Conservation (phyloP, 2,797 vertebrate genomes). For the Melopsittacus undulatus region DNA sequence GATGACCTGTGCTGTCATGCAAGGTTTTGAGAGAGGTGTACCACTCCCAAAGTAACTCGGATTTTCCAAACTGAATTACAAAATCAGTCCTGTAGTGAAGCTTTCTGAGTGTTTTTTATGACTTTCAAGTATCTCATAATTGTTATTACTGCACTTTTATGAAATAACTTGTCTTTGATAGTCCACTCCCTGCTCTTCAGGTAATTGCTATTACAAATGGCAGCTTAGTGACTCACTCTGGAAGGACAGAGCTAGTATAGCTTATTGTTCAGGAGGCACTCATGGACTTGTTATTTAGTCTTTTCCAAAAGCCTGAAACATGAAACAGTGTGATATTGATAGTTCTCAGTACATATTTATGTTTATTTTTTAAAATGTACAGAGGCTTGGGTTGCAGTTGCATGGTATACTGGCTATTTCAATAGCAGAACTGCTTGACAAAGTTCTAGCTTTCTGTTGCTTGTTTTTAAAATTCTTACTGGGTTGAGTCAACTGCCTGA, state of each 20-base stretch:
- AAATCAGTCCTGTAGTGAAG: not conserved
- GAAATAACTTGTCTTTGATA: not conserved
- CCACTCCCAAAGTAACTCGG: not conserved
- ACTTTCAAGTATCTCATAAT: not conserved
- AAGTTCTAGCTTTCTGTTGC: not conserved
- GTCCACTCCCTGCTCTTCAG: not conserved
- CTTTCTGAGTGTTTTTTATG: not conserved
- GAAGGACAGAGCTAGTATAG: not conserved
- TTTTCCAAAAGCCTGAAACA: not conserved
- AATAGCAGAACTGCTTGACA: not conserved
- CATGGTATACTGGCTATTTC: not conserved
- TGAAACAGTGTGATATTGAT: not conserved
- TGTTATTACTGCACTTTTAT: not conserved
- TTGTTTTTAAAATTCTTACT: not conserved
- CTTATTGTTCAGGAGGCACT: not conserved
- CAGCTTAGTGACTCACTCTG: not conserved
- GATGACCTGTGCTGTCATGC: rapidly evolving
- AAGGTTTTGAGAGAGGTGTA: rapidly evolving
- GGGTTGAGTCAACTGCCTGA: not conserved
- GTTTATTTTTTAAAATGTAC: not conserved
- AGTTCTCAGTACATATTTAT: not conserved
- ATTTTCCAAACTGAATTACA: not conserved
- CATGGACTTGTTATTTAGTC: rapidly evolving
- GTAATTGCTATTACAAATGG: not conserved
- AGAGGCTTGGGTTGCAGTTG: not conserved